Base-by-base conservation (phyloP, 2,888 invertebrate genomes). In the Cylloceria caligata region DNA sequence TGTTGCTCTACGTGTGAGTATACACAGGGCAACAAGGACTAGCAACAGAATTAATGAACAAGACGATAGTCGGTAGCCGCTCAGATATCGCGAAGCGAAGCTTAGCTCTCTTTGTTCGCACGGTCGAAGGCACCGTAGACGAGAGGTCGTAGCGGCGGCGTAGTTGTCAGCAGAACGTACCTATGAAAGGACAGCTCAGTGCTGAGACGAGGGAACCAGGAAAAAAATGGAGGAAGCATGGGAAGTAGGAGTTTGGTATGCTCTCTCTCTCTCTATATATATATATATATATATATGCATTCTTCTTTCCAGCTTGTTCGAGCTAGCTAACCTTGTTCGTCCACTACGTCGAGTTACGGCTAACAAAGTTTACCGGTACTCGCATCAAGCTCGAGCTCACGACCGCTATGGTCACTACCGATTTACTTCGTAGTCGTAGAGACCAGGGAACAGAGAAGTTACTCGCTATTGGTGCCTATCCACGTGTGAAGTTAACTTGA, bases 341-440 rank as follows among this genome's bases (percentile, higher is more conserved):
- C n/a, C n/a, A n/a, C n/a, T n/a, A n/a, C 71, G 55, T 57, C 64
- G 71, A 74, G 80, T 75, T 65, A 75, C 68, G 65, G 65, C 75
- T 80, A 80, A 80, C 80, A 80, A 80, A 80, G 75, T 80, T 80
- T 80, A 55, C 64, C 30, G 16, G 57, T 47, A 68, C 68, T 68
- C 60, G 68, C 39, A 67, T 65, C 55, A 75, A 47, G 36, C 47
- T n/a, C 36, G 65, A 27, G 64, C 52, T 72, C 52, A 75, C 36
- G 27, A 42, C 27, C 30, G 67, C 71, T 57, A 57, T 69, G 75
- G 49, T 62, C 71, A 71, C 62, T 34, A 71, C 52, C 74, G 68
- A 75, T 80, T 80, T 80, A 52, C 60, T 62, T 11, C 68, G 24
- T 21, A 57, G 45, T 42, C 30, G 39, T 24, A 21, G 49, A 60